These are phyloP conservation scores for Calypte anna DNA, from an alignment of 2,113 vertebrate species.

Conservation along the genomic window DNA sequence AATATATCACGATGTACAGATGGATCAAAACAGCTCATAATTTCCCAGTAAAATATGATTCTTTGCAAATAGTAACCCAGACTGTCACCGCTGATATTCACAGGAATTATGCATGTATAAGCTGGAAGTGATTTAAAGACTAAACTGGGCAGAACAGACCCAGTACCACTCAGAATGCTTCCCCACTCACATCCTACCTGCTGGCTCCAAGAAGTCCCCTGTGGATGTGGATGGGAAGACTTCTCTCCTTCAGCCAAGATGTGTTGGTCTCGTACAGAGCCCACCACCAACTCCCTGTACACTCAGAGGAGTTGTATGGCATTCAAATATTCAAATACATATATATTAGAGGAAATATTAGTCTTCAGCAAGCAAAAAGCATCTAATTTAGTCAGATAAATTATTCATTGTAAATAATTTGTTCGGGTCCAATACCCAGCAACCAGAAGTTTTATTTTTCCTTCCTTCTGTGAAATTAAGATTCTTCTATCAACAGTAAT, in stretches of 20 bases:
- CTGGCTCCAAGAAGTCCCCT: not conserved
- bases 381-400: conserved; percentile 33
- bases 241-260: not conserved
- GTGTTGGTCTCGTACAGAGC: not conserved
- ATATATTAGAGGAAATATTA: not conserved
- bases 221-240: not conserved
- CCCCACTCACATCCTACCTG: not conserved
- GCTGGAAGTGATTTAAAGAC: not conserved
- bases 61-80: conserved; percentile 24
- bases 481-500: not conserved
- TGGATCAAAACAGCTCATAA: conserved; percentile 12
- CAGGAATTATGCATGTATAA: conserved; percentile 41
- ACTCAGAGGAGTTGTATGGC: not conserved
- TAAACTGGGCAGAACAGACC: not conserved
- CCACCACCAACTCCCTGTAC: not conserved
- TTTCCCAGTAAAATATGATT: conserved; percentile 27
- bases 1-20: not conserved
- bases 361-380: conserved; percentile 9
- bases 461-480: not conserved
- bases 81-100: conserved; percentile 14
- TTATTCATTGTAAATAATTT: conserved; percentile 47
- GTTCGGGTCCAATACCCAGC: not conserved
- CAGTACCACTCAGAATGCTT: not conserved
- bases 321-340: not conserved
- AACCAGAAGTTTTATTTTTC: conserved; percentile 1